Evolutionary conservation across 2,888 invertebrate species (phyloP).

Genomic region (Saturnia japonica): DNA sequence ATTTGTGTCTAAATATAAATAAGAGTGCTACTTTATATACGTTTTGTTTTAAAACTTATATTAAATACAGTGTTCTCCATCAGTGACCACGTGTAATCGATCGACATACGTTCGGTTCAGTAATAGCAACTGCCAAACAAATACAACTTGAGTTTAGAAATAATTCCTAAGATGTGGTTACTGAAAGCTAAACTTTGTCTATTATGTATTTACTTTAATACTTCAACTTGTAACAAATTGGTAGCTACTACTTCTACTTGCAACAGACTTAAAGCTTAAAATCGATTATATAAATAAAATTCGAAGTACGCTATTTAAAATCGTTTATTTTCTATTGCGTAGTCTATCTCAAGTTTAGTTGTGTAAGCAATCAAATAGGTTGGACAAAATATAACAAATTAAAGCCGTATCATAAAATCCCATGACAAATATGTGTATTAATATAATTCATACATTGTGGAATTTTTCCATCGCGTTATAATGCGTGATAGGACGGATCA

Average conservation of each 20-base stretch:
- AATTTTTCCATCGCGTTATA: constrained; percentile 18
- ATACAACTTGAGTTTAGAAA: neutral
- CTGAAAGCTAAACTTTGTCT: neutral
- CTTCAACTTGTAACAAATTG: neutral
- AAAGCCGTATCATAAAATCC: neutral
- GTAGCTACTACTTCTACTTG: neutral
- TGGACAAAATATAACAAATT: neutral
- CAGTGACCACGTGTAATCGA: neutral
- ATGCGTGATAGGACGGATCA: constrained; percentile 21
- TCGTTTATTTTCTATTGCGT: neutral
- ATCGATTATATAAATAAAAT: neutral
- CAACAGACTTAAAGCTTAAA: neutral
- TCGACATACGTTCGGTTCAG: neutral
- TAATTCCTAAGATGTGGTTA: neutral
- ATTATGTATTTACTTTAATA: neutral
- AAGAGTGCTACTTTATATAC: neutral
- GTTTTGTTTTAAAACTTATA: neutral
- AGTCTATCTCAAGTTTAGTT: neutral
- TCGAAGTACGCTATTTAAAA: too few species aligned
- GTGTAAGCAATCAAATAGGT: neutral
- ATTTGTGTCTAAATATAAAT: neutral
- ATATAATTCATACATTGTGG: constrained; percentile 13
- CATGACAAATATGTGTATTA: constrained; percentile 12
- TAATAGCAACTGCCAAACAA: too few species aligned
- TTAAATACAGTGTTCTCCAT: neutral